These are phyloP conservation scores for Candidula unifasciata DNA, from an alignment of 2,888 invertebrate genomes.

Conservation along the genomic window DNA sequence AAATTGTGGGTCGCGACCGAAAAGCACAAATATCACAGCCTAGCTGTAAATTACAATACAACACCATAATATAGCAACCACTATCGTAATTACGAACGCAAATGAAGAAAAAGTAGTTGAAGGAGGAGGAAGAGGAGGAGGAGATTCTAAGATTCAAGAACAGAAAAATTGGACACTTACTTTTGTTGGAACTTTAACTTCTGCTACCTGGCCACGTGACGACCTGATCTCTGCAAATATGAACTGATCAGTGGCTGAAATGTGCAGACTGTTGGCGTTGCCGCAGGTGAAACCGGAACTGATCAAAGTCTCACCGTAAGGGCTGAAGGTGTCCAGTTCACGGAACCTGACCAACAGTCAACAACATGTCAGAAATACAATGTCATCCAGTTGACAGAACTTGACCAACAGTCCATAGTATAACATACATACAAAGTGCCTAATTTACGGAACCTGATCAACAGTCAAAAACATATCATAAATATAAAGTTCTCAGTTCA, in stretches of 20 bases:
- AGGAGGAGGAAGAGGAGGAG: not conserved
- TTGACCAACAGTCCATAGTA: too few species aligned
- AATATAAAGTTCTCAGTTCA: too few species aligned
- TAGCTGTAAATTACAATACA: too few species aligned
- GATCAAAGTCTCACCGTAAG: constrained; percentile 36
- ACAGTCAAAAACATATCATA: too few species aligned
- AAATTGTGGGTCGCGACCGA: too few species aligned
- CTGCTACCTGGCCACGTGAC: not conserved
- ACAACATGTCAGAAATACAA: too few species aligned
- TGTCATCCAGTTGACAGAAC: too few species aligned
- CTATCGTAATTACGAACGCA: too few species aligned
- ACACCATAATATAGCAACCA: too few species aligned
- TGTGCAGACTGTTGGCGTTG: constrained; percentile 23
- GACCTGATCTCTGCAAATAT: constrained; percentile 37
- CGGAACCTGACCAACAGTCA: constrained; percentile 22
- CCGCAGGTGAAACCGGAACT: constrained; percentile 37
- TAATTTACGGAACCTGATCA: too few species aligned
- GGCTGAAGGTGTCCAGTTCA: constrained; percentile 25
- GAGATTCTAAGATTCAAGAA: not conserved
- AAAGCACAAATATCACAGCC: too few species aligned
- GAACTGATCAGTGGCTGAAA: constrained; percentile 37
- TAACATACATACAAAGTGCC: too few species aligned
- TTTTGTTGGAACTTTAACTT: constrained; percentile 39
- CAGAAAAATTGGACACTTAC: not conserved
- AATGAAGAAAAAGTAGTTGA: not conserved